Conservation (phyloP, 2,797 vertebrate species). For the Anniella stebbinsi region DNA sequence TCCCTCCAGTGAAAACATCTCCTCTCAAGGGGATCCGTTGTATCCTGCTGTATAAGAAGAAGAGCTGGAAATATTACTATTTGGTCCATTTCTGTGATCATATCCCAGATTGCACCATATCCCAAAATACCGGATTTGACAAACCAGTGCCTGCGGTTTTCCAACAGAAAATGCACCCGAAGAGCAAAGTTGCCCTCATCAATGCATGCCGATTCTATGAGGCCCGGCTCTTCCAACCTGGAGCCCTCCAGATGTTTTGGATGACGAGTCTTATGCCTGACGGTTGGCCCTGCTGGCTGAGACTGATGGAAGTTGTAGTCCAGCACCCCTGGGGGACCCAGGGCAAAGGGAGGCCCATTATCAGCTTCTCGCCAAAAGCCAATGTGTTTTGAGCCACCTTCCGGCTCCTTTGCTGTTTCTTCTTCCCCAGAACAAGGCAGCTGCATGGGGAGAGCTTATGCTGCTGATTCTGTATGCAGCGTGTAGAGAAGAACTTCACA, state of each 20-base stretch:
- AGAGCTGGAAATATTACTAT: background rate
- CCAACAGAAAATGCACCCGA: background rate
- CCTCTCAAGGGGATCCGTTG: background rate
- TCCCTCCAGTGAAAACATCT: background rate
- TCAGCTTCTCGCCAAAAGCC: conserved; percentile 56
- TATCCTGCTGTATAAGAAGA: background rate
- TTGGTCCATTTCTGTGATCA: background rate
- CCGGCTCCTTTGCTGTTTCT: conserved; percentile 51
- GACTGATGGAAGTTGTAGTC: no score
- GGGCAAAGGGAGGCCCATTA: conserved; percentile 22
- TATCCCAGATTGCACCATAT: background rate
- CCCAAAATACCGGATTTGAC: background rate
- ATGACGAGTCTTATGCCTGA: no score
- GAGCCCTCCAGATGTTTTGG: no score
- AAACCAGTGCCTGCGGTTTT: no score
- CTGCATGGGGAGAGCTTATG: conserved; percentile 52
- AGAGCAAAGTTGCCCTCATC: background rate
- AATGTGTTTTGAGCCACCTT: conserved; percentile 63
- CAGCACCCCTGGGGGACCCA: no score
- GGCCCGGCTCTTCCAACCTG: background rate
- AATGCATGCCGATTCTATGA: no score
- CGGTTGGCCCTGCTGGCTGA: no score
- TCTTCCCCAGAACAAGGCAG: conserved; percentile 17
- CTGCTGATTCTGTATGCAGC: conserved; percentile 55
- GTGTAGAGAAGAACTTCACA: conserved; percentile 23